Percentiles rank a stretch among this genome's conserved stretches.
Evolutionary conservation across 2,888 invertebrate species (phyloP).

Genomic region (Drosophila atripex): DNA sequence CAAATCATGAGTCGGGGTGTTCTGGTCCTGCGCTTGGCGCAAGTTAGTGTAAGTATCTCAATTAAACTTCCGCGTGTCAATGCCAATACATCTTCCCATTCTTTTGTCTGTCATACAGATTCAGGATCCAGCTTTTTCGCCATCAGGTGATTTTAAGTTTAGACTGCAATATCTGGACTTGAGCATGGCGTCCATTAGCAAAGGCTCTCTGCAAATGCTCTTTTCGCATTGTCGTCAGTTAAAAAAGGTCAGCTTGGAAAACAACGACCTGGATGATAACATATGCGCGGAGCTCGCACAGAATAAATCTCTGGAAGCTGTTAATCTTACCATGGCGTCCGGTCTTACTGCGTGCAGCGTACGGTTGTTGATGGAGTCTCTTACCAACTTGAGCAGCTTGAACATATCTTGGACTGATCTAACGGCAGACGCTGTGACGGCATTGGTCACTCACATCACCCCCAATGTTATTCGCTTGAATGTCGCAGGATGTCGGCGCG

Average conservation of each 20-base stretch:
- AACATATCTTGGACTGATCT: slow-evolving; percentile 94
- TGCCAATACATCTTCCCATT: too few species aligned
- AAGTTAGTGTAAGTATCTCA: slow-evolving; percentile 87
- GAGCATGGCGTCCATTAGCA: slow-evolving; percentile 90
- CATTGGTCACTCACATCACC: slow-evolving; percentile 87
- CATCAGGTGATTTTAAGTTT: slow-evolving; percentile 81
- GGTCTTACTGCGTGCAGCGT: slow-evolving; percentile 89
- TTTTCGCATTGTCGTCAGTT: slow-evolving; percentile 88
- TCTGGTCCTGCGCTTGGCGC: slow-evolving; percentile 90
- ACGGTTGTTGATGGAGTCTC: slow-evolving; percentile 86
- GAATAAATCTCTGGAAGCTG: slow-evolving; percentile 88
- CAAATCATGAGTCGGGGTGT: slow-evolving; percentile 91
- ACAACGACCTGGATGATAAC: slow-evolving; percentile 87
- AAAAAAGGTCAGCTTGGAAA: slow-evolving; percentile 93
- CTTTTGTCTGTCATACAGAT: slow-evolving; percentile 38
- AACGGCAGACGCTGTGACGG: slow-evolving; percentile 86
- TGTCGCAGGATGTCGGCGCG: slow-evolving; percentile 91
- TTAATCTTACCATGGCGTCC: slow-evolving; percentile 93
- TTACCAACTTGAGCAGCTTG: slow-evolving; percentile 85
- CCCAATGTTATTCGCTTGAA: slow-evolving; percentile 89
- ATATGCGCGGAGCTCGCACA: slow-evolving; percentile 88
- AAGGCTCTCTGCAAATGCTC: slow-evolving; percentile 85
- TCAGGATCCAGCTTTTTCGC: slow-evolving; percentile 62
- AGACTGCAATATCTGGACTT: slow-evolving; percentile 94
- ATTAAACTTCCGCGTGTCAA: neutral